Conservation (phyloP, 2,797 vertebrate genomes). For the Passerculus sandwichensis region DNA sequence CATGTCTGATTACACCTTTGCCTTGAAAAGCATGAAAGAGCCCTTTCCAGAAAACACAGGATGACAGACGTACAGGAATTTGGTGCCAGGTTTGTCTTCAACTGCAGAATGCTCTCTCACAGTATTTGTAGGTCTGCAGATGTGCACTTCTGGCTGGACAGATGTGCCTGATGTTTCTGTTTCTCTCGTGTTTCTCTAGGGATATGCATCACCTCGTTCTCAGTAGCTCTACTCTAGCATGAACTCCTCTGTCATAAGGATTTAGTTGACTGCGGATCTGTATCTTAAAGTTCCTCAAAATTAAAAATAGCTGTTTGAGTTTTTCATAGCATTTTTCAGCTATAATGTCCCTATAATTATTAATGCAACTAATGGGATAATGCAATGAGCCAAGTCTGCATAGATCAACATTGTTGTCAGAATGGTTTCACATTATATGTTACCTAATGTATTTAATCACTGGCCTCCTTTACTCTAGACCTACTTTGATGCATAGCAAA, state of each 20-base stretch:
- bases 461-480: not conserved
- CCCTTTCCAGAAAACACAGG: not conserved
- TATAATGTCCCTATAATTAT: not conserved
- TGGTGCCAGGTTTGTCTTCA: not conserved
- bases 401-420: not conserved
- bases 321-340: not conserved
- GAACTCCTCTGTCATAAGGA: not conserved
- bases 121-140: not conserved
- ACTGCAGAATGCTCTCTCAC: not conserved
- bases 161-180: not conserved
- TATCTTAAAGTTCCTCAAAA: not conserved
- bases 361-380: not conserved
- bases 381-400: not conserved
- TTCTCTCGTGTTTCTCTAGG: not conserved
- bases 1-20: not conserved
- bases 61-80: not conserved
- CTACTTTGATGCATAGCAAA: not conserved
- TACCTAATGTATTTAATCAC: not conserved
- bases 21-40: not conserved
- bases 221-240: not conserved
- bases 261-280: not conserved
- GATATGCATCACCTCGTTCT: not conserved
- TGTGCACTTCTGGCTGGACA: not conserved
- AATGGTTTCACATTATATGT: not conserved
- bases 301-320: not conserved